Evolutionary conservation across 2,888 invertebrate genomes (phyloP).

Genomic region (Xanthia icteritia): DNA sequence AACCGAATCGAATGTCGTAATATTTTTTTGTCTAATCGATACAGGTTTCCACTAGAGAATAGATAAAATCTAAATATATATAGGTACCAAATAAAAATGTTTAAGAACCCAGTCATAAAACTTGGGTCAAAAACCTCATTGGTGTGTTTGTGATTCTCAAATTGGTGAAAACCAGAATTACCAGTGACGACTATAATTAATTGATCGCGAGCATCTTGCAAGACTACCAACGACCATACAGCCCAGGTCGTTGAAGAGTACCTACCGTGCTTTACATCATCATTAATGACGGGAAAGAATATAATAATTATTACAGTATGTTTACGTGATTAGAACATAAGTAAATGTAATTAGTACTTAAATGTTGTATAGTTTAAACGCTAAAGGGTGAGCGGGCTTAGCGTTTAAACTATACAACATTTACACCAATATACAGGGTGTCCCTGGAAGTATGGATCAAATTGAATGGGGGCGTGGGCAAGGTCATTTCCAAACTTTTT

Average conservation of each 20-base stretch:
- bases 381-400: too few species aligned
- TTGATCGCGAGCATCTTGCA: slow-evolving; percentile 35
- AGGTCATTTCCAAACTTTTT: too few species aligned
- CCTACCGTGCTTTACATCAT: slow-evolving; percentile 3
- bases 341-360: neutral
- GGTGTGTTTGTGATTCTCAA: slow-evolving; percentile 27
- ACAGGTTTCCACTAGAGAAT: neutral
- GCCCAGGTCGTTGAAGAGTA: too few species aligned
- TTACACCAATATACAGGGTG: neutral
- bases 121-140: slow-evolving; percentile 56
- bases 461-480: too few species aligned
- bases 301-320: neutral
- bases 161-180: slow-evolving; percentile 48
- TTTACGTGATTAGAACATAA: neutral
- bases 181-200: slow-evolving; percentile 34
- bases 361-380: too few species aligned
- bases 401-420: too few species aligned
- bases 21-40: neutral
- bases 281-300: neutral
- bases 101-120: slow-evolving; percentile 38
- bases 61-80: slow-evolving; percentile 26
- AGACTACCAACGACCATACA: too few species aligned
- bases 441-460: too few species aligned
- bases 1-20: neutral
- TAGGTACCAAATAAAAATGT: slow-evolving; percentile 11